A percentile compares a stretch with the other conserved stretches of the same genome.
phyloP scores from a whole-genome alignment of 2,797 vertebrate genomes.

The Delichon dasypus region DNA sequence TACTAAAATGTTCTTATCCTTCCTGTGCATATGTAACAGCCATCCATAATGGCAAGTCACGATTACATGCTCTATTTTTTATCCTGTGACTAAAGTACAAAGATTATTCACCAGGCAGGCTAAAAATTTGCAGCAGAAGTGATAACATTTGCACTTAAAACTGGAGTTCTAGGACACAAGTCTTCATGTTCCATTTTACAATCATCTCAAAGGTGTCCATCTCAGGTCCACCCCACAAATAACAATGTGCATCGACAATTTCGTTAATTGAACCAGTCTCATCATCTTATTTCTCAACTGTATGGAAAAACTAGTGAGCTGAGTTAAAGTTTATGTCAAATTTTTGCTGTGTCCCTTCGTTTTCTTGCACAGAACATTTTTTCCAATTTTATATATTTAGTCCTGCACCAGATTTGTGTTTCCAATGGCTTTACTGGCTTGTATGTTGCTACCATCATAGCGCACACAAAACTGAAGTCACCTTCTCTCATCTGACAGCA shows the following conservation, averaged over 20 bases:
- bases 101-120: not conserved
- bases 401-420: not conserved
- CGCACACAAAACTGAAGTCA: not conserved
- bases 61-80: not conserved
- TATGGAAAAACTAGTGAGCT: not conserved
- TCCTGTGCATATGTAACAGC: not conserved
- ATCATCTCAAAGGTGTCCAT: not conserved
- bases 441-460: not conserved
- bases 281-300: not conserved
- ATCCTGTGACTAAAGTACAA: not conserved
- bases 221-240: not conserved
- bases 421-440: not conserved
- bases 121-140: not conserved
- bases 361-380: not conserved
- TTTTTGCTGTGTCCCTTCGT: not conserved
- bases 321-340: not conserved
- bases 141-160: not conserved
- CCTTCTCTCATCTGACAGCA: not conserved
- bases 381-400: not conserved
- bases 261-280: not conserved
- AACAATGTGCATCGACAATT: not conserved
- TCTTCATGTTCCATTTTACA: not conserved
- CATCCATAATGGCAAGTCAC: not conserved
- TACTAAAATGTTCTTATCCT: not conserved
- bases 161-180: not conserved